A percentile compares a stretch with the other conserved stretches of the same genome.
Evolutionary conservation across 2,797 vertebrate genomes (phyloP).

Genomic region (Hypotaenidia okinawae): DNA sequence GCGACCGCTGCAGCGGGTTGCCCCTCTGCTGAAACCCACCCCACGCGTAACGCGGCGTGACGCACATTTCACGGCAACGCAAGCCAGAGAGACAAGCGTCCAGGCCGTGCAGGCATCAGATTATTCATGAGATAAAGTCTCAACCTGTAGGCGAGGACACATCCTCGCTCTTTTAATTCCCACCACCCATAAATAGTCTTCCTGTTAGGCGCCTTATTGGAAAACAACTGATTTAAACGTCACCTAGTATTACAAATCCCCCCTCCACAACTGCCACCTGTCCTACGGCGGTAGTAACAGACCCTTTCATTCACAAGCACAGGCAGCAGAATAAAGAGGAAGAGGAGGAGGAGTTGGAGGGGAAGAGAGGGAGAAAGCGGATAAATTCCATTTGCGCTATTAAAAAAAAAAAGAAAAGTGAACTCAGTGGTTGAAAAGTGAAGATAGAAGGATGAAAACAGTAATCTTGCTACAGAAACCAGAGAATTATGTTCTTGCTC

Average conservation of each 20-base stretch:
- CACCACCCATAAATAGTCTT: constrained; percentile 45
- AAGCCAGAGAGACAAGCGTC: not conserved
- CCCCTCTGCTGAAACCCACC: not conserved
- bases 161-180: constrained; percentile 54
- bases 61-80: not conserved
- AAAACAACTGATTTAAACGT: constrained; percentile 73
- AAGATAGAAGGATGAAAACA: constrained; percentile 85
- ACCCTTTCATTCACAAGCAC: constrained; percentile 76
- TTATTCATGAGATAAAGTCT: constrained; percentile 17
- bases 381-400: constrained; percentile 82
- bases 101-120: not conserved
- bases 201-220: constrained; percentile 59
- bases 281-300: constrained; percentile 58
- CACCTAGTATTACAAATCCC: constrained; percentile 57
- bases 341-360: constrained; percentile 66
- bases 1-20: not conserved
- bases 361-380: constrained; percentile 71
- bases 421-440: constrained; percentile 82
- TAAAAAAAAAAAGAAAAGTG: constrained; percentile 78
- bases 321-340: constrained; percentile 58
- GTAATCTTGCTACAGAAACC: constrained; percentile 86
- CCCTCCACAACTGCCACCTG: constrained; percentile 65
- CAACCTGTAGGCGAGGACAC: not conserved
- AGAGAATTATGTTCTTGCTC: constrained; percentile 81
- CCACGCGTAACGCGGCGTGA: not conserved